Evolutionary conservation across 2,888 invertebrate genomes (phyloP).

Genomic region (Rhorus exstirpatorius): DNA sequence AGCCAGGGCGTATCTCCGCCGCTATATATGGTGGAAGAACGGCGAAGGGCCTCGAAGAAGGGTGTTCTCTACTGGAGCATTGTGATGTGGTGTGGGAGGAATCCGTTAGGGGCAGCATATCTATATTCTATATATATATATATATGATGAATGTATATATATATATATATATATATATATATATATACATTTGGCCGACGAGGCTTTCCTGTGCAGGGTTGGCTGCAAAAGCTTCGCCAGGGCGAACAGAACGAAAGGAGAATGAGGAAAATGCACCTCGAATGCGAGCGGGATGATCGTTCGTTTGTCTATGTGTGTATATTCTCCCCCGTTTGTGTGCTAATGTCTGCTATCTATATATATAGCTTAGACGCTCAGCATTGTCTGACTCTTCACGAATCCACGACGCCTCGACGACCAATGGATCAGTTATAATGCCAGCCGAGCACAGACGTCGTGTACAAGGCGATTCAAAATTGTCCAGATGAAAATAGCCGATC

Average conservation of each 20-base stretch:
- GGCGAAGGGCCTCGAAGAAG: conserved; percentile 48
- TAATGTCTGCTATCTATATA: background rate
- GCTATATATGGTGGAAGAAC: conserved; percentile 32
- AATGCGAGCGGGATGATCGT: conserved; percentile 12
- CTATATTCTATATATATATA: no score
- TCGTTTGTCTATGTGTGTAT: conserved; percentile 33
- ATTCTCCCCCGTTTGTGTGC: background rate
- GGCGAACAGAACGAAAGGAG: conserved; percentile 45
- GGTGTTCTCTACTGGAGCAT: conserved; percentile 56
- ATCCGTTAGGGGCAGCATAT: conserved; percentile 75
- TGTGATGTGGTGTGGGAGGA: conserved; percentile 73
- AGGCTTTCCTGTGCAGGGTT: conserved; percentile 73
- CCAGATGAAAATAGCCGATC: no score
- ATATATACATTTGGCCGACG: conserved; percentile 75
- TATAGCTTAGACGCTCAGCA: conserved; percentile 2
- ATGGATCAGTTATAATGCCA: conserved; percentile 9
- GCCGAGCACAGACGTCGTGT: background rate
- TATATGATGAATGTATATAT: no score
- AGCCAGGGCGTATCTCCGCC: conserved; percentile 48
- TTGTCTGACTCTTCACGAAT: conserved; percentile 36
- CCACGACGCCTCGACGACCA: conserved; percentile 32
- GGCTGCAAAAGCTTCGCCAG: conserved; percentile 49
- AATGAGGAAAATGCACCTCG: conserved; percentile 42
- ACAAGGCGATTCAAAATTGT: background rate
- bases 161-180: conserved; percentile 32